Evolutionary conservation across 2,888 invertebrate genomes (phyloP).

Genomic region (Athetis lepigone): DNA sequence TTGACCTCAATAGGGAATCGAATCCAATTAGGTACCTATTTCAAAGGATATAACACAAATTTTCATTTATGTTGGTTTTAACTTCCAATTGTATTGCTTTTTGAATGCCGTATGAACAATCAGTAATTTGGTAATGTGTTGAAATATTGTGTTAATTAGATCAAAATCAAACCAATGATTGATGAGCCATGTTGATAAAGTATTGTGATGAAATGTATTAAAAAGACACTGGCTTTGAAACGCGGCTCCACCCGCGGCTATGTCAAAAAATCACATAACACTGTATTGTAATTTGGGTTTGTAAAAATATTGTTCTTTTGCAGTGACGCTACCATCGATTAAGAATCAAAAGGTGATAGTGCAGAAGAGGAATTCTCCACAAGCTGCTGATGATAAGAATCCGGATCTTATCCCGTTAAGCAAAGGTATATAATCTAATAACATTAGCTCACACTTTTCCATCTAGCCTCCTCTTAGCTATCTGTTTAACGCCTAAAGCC

Average conservation of each 20-base stretch:
- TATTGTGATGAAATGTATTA: too few species aligned
- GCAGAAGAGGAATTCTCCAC: slow-evolving; percentile 90
- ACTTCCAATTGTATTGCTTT: background rate
- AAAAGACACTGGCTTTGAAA: too few species aligned
- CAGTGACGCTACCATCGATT: slow-evolving; percentile 83
- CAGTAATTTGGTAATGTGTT: background rate
- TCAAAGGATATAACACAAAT: background rate
- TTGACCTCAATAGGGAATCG: background rate
- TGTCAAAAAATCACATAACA: too few species aligned
- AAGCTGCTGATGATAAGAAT: slow-evolving; percentile 95
- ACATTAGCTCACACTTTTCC: background rate
- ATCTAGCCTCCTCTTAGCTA: too few species aligned
- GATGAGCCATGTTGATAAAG: slow-evolving; percentile 21
- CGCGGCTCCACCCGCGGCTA: too few species aligned
- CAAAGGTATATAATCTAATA: slow-evolving; percentile 91
- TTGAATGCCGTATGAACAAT: background rate
- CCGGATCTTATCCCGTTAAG: slow-evolving; percentile 96
- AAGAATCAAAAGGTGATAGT: slow-evolving; percentile 92
- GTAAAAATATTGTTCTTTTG: slow-evolving; percentile 40
- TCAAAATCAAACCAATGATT: slow-evolving; percentile 20
- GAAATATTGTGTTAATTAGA: slow-evolving; percentile 10
- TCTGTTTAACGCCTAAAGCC: too few species aligned
- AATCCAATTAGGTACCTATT: background rate
- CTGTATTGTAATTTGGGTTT: background rate
- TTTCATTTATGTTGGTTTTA: background rate